Conservation (phyloP, 2,888 invertebrate species). For the Sarcophaga rosellei region DNA sequence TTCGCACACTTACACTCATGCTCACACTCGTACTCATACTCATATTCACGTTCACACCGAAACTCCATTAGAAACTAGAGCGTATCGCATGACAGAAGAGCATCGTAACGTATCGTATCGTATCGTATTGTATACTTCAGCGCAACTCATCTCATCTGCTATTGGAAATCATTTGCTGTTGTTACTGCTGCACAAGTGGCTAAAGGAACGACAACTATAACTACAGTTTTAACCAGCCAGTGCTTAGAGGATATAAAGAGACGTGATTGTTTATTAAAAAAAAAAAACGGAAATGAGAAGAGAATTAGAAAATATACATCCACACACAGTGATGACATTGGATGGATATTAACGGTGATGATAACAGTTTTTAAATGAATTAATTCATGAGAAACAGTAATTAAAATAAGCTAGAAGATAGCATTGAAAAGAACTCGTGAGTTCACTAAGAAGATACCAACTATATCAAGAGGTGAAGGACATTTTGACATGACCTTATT, state of each 20-base stretch:
- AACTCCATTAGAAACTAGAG: background rate
- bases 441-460: too few relatives aligned
- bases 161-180: constrained; percentile 20
- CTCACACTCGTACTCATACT: background rate
- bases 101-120: background rate
- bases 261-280: constrained; percentile 30
- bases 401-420: background rate
- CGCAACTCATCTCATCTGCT: constrained; percentile 19
- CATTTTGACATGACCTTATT: too few relatives aligned
- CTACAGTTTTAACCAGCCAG: constrained; percentile 1
- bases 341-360: background rate
- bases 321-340: background rate
- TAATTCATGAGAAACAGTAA: background rate
- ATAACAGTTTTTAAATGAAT: background rate
- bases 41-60: background rate
- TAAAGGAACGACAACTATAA: background rate
- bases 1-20: too few relatives aligned
- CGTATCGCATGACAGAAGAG: background rate
- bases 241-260: constrained; percentile 24
- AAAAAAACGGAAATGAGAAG: background rate
- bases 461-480: too few relatives aligned
- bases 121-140: background rate
- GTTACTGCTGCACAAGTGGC: constrained; percentile 8
- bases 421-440: background rate
- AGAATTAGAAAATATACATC: too few relatives aligned